Conservation (phyloP, 23 tunicate species). For the Trididemnum clinides region DNA sequence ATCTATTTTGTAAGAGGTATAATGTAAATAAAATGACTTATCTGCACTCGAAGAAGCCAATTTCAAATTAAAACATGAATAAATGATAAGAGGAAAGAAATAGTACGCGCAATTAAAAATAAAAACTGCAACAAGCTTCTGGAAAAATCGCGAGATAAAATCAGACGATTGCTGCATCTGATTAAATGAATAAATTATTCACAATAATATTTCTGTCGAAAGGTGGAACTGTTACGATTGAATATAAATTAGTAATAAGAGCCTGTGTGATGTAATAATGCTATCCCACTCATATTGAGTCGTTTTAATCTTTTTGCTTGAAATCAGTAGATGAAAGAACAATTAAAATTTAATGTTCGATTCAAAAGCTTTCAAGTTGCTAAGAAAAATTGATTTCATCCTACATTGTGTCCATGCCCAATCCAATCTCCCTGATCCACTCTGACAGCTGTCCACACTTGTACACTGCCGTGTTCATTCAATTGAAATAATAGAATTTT, state of each 20-base stretch:
- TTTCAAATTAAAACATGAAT: conserved; percentile 72
- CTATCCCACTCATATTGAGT: neutral
- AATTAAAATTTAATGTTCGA: conserved; percentile 19
- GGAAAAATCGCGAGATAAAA: neutral
- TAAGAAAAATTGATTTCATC: neutral
- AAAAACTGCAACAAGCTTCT: neutral
- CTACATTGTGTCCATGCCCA: neutral
- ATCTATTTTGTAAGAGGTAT: conserved; percentile 10
- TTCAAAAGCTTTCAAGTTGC: neutral
- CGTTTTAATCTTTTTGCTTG: conserved; percentile 6
- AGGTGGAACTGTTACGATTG: neutral
- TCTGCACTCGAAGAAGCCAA: neutral
- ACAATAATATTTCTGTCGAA: neutral
- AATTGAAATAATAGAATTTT: conserved; percentile 32
- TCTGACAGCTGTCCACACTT: neutral
- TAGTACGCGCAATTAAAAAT: conserved; percentile 19
- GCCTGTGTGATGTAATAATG: conserved; percentile 25
- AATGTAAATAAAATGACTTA: conserved; percentile 22
- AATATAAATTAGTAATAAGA: conserved; percentile 23
- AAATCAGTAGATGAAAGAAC: conserved; percentile 1
- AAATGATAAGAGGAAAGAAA: conserved; percentile 34
- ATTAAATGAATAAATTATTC: conserved; percentile 5
- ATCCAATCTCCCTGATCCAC: neutral
- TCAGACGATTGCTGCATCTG: no score
- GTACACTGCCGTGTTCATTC: conserved; percentile 15